These are phyloP conservation scores for Homarus gammarus DNA, from an alignment of 2,888 invertebrate genomes.

Conservation along the genomic window DNA sequence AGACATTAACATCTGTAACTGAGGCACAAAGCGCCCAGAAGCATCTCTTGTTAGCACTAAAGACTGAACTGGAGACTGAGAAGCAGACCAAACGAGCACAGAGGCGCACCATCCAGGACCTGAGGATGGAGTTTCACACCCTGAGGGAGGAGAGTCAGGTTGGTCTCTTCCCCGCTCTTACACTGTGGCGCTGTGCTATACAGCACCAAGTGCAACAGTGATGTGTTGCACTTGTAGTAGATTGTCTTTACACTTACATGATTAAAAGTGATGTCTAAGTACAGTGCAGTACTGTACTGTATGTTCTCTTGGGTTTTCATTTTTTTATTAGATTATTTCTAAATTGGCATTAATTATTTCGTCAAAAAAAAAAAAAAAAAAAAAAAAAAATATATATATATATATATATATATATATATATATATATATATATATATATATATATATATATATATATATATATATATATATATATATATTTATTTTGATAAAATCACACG, in stretches of 20 bases:
- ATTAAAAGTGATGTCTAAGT: background rate
- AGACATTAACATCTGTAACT: conserved; percentile 17
- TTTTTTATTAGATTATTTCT: too few relatives aligned
- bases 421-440: too few relatives aligned
- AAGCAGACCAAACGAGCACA: background rate
- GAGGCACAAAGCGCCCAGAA: conserved; percentile 12
- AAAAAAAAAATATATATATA: too few relatives aligned
- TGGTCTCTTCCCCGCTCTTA: background rate
- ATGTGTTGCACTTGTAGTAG: background rate
- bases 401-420: too few relatives aligned
- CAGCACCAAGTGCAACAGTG: background rate
- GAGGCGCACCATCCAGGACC: conserved; percentile 23
- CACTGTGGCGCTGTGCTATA: background rate
- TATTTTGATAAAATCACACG: too few relatives aligned
- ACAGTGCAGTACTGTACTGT: too few relatives aligned
- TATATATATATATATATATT: too few relatives aligned
- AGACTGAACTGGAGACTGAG: conserved; percentile 16
- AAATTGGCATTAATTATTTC: too few relatives aligned
- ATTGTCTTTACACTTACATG: background rate
- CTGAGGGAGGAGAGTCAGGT: conserved; percentile 27
- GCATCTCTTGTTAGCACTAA: background rate
- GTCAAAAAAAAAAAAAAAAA: too few relatives aligned
- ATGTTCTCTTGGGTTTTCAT: too few relatives aligned
- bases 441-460: too few relatives aligned
- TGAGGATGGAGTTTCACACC: conserved; percentile 20